A percentile compares a stretch with the other conserved stretches of the same genome.
Conservation (phyloP, 2,888 invertebrate species). For the Lamellibrachia satsuma region DNA sequence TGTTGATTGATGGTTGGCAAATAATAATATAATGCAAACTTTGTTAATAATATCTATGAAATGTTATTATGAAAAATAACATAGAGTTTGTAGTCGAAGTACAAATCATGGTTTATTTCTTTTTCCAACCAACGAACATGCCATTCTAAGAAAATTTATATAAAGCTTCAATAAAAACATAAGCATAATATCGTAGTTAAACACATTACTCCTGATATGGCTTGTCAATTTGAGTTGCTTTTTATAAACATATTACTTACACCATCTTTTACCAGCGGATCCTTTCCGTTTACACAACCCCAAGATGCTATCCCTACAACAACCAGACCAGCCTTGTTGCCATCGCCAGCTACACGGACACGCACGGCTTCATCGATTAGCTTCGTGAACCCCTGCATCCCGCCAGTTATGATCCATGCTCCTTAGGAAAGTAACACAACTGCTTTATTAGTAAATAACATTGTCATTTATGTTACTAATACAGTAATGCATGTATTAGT, state of each 20-base stretch:
- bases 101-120: background rate
- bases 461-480: too few relatives aligned
- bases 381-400: conserved; percentile 64
- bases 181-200: too few relatives aligned
- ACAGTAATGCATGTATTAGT: too few relatives aligned
- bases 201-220: too few relatives aligned
- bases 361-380: conserved; percentile 63
- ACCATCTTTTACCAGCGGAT: conserved; percentile 45
- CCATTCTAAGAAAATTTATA: too few relatives aligned
- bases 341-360: conserved; percentile 55
- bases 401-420: conserved; percentile 64
- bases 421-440: conserved; percentile 43
- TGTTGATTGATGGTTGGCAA: too few relatives aligned
- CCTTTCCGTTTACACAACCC: conserved; percentile 60
- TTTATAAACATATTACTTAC: conserved; percentile 24
- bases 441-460: background rate
- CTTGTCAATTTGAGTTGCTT: too few relatives aligned
- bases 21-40: background rate
- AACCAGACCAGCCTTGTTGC: conserved; percentile 51
- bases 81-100: background rate
- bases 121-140: too few relatives aligned
- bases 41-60: background rate
- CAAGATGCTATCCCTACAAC: conserved; percentile 63
- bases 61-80: too few relatives aligned
- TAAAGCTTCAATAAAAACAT: too few relatives aligned